Percentiles rank a stretch among this genome's conserved stretches.
These are phyloP conservation scores for Timandra comae DNA, from an alignment of 2,888 invertebrate genomes.

Conservation along the genomic window DNA sequence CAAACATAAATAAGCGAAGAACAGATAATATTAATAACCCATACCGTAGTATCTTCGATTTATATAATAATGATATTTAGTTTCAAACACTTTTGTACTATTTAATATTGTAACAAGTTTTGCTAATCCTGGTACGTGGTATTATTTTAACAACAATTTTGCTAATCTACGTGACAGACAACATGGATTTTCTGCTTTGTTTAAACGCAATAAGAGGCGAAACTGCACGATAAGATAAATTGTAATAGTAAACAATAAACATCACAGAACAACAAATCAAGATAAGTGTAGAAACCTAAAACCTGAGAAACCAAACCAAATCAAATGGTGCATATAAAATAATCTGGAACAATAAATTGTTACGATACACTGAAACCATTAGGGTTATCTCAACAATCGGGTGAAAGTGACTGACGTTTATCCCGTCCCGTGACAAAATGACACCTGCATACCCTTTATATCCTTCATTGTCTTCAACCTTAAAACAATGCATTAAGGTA, in stretches of 20 bases:
- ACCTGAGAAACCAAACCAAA: background rate
- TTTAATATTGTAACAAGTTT: too few species aligned
- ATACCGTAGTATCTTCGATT: too few species aligned
- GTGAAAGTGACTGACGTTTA: slow-evolving; percentile 33
- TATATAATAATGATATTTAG: too few species aligned
- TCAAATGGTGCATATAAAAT: background rate
- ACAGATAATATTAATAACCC: too few species aligned
- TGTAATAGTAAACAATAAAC: background rate
- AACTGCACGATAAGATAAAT: too few species aligned
- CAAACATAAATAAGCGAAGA: too few species aligned
- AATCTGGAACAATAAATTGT: slow-evolving; percentile 5
- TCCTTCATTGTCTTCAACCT: slow-evolving; percentile 7
- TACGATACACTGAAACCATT: slow-evolving; percentile 17
- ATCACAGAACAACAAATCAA: background rate
- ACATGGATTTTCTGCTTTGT: too few species aligned
- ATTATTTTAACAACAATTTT: too few species aligned
- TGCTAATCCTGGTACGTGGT: too few species aligned
- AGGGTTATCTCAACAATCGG: slow-evolving; percentile 29
- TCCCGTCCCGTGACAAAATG: slow-evolving; percentile 24
- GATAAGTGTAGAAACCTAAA: slow-evolving; percentile 1
- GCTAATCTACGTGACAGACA: too few species aligned
- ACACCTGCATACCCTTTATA: slow-evolving; percentile 23
- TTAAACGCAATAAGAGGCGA: too few species aligned
- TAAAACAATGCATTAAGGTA: slow-evolving; percentile 9
- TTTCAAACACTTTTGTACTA: too few species aligned